Base-by-base conservation (phyloP, 2,113 vertebrate genomes). In the Saccopteryx leptura region DNA sequence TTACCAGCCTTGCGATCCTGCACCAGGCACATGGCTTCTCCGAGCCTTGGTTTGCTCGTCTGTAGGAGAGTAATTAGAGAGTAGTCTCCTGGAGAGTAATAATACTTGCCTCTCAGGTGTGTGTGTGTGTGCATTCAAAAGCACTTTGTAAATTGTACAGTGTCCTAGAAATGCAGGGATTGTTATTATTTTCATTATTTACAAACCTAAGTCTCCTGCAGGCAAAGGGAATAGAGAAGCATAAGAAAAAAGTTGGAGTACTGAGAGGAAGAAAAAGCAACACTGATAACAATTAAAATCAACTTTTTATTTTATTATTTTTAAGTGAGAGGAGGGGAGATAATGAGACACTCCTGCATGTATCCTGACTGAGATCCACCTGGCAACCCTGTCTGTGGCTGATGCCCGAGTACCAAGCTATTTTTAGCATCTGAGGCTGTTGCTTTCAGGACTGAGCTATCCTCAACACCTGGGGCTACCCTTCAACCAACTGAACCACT, bases 231-330 rank as follows among this genome's bases (percentile, higher is more conserved):
- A 75, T 15, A 23, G 23, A 66, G 39, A 92, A 72, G 56, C 15
- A 15, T 81, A 76, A 61, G 54, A 87, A 90, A 58, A 52, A 87
- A 60, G 23, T 56, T 19, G 28, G 33, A 21, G 18, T 50, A 26
- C 48, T 12, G 26, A 86, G 81, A 54, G 52, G 54, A 95, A 89
- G 82, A 82, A 78, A 94, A 88, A 82, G 28, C 46, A 93, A n/a
- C 18, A 82, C 52, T 0, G 7, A 58, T 33, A 69, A 84, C 31
- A 3, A 33, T 26, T 63, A 18, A 61, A 84, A 82, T 33, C 31
- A 65, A 33, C 54, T 54, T 85, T 39, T 39, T 39, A 39, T 39
- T 39, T 39, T 39, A 39, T 39, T 39, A 39, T 39, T 39, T 39
- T 39, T 39, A 39, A 39, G 39, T 39, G 39, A 39, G 39, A 39